These are phyloP conservation scores for Zenarchopterus dispar DNA, from an alignment of 2,797 vertebrate species.

Conservation along the genomic window DNA sequence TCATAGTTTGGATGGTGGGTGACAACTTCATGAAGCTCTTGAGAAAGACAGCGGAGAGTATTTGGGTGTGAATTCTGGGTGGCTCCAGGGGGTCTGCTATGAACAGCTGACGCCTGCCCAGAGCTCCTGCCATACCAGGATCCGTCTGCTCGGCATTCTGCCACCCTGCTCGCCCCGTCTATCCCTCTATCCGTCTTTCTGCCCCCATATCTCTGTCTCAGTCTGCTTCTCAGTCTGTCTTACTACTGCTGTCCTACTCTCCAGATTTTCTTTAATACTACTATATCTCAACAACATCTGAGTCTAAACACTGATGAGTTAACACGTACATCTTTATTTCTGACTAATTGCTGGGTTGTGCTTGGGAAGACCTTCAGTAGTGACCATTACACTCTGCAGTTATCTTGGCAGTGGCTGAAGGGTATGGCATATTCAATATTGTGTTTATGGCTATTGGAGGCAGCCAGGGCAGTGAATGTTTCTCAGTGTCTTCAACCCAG, in stretches of 20 bases:
- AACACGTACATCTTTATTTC: slow-evolving; percentile 59
- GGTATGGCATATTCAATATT: slow-evolving; percentile 74
- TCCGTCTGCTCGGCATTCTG: slow-evolving; percentile 78
- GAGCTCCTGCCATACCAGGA: slow-evolving; percentile 75
- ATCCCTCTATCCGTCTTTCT: slow-evolving; percentile 67
- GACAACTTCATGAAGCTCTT: slow-evolving; percentile 58
- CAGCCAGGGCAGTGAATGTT: slow-evolving; percentile 66
- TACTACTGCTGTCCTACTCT: slow-evolving; percentile 37
- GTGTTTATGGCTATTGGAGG: slow-evolving; percentile 74
- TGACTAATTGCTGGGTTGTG: slow-evolving; percentile 51
- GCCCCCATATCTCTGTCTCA: slow-evolving; percentile 65
- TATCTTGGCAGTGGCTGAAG: slow-evolving; percentile 71
- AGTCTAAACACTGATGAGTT: slow-evolving; percentile 62
- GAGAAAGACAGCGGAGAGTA: slow-evolving; percentile 50
- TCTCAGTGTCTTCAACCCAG: slow-evolving; percentile 63
- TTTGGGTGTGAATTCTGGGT: slow-evolving; percentile 73
- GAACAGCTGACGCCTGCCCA: slow-evolving; percentile 80
- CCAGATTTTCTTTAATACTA: slow-evolving; percentile 35
- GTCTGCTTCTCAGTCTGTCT: slow-evolving; percentile 72
- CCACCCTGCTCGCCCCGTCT: slow-evolving; percentile 70
- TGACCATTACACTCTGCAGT: slow-evolving; percentile 68
- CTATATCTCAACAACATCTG: slow-evolving; percentile 41
- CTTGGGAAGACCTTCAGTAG: slow-evolving; percentile 56
- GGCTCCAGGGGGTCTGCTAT: slow-evolving; percentile 70
- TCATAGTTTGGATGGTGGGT: slow-evolving; percentile 59